Percentiles rank a stretch among this genome's conserved stretches.
Evolutionary conservation across 2,888 invertebrate genomes (phyloP).

Genomic region (Odontomyia ornata): DNA sequence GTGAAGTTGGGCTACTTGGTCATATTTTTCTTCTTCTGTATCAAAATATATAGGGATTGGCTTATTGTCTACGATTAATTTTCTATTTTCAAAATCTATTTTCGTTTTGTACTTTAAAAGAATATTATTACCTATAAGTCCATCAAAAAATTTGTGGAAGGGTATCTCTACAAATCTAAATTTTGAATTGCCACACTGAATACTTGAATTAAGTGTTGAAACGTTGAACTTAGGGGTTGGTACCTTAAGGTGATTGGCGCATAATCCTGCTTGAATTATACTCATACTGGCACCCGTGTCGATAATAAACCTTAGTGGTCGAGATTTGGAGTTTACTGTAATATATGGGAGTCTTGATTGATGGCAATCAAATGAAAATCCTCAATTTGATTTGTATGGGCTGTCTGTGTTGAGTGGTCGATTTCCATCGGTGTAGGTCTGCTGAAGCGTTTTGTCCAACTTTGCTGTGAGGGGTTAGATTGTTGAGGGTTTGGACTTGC

Average conservation of each 20-base stretch:
- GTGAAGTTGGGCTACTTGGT: neutral
- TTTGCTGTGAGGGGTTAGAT: no score
- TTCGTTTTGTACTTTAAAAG: neutral
- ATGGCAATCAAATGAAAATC: slow-evolving; percentile 38
- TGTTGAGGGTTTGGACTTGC: no score
- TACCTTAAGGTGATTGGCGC: neutral
- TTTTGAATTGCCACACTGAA: neutral
- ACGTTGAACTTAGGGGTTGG: neutral
- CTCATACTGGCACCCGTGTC: slow-evolving; percentile 28
- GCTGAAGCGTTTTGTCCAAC: no score
- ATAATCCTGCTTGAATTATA: slow-evolving; percentile 36
- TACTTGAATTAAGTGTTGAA: neutral
- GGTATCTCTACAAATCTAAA: neutral
- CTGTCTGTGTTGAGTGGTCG: neutral
- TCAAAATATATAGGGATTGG: neutral
- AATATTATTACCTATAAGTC: slow-evolving; percentile 23
- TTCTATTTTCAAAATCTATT: slow-evolving; percentile 15
- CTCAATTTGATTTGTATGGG: no score
- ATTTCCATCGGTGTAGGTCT: slow-evolving; percentile 29
- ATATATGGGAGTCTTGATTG: slow-evolving; percentile 30
- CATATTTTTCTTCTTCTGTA: slow-evolving; percentile 12
- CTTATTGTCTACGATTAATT: neutral
- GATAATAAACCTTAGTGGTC: slow-evolving; percentile 20
- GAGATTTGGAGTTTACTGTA: neutral
- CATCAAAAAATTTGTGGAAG: slow-evolving; percentile 15